A percentile compares a stretch with the other conserved stretches of the same genome.
Evolutionary conservation across 2,888 invertebrate species (phyloP).

Genomic region (Byasa hedistus): DNA sequence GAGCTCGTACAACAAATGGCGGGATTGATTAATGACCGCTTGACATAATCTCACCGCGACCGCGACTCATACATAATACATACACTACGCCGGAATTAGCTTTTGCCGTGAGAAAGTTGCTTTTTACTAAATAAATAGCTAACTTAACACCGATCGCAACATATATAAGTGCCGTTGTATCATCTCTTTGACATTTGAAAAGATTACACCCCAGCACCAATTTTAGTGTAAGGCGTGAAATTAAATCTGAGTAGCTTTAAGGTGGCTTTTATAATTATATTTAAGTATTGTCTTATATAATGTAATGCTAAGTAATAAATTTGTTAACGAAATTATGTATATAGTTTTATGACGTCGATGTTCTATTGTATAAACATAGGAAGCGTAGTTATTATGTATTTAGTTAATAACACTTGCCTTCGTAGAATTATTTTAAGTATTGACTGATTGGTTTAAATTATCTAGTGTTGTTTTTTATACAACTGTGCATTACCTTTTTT

Average conservation of each 20-base stretch:
- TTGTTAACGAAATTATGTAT: conserved; percentile 62
- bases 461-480: conserved; percentile 56
- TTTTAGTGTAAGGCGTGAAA: conserved; percentile 34
- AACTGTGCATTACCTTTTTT: conserved; percentile 58
- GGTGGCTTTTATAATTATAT: conserved; percentile 36
- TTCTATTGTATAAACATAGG: conserved; percentile 44
- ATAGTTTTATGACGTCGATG: conserved; percentile 46
- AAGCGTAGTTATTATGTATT: conserved; percentile 42
- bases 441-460: conserved; percentile 72
- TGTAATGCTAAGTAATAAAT: conserved; percentile 48
- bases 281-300: conserved; percentile 34
- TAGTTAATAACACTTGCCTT: conserved; percentile 70
- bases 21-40: conserved; percentile 28
- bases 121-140: conserved; percentile 32
- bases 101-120: conserved; percentile 34
- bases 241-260: conserved; percentile 51
- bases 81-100: conserved; percentile 34
- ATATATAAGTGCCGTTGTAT: conserved; percentile 29
- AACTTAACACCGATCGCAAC: conserved; percentile 10
- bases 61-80: conserved; percentile 32
- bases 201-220: conserved; percentile 25
- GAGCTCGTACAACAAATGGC: conserved; percentile 15
- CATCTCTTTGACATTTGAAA: conserved; percentile 35
- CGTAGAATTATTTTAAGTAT: conserved; percentile 60
- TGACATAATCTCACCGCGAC: conserved; percentile 25